Evolutionary conservation across 2,888 invertebrate genomes (phyloP).

Genomic region (Pediacus dermestoides): DNA sequence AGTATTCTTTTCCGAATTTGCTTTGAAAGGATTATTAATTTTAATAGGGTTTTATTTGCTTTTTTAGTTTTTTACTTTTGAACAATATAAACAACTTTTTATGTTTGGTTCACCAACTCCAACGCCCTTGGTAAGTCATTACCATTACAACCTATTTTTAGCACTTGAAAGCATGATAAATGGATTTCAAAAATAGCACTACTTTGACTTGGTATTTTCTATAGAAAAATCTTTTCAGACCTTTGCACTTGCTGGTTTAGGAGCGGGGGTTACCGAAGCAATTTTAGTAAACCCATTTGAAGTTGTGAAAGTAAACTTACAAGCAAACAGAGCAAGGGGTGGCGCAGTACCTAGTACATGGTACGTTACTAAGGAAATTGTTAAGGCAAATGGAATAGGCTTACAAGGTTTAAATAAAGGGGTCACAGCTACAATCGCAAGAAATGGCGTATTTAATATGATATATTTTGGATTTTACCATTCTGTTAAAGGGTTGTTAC

Average conservation of each 20-base stretch:
- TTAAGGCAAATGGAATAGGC: conserved; percentile 73
- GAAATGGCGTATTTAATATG: conserved; percentile 91
- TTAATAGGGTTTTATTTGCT: conserved; percentile 32
- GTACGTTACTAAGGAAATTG: conserved; percentile 74
- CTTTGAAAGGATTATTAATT: conserved; percentile 14
- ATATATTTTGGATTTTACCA: conserved; percentile 95
- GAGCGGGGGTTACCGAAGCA: conserved; percentile 88
- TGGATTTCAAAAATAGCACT: not conserved
- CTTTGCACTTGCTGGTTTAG: conserved; percentile 82
- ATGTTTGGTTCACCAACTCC: conserved; percentile 72
- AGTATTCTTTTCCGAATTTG: conserved; percentile 43
- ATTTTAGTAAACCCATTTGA: conserved; percentile 92
- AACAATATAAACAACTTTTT: conserved; percentile 85
- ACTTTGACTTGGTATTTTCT: not conserved
- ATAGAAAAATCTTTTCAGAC: conserved; percentile 57
- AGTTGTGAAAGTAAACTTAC: conserved; percentile 89
- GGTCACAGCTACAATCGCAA: conserved; percentile 79
- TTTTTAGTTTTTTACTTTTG: conserved; percentile 85
- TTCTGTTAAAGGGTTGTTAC: conserved; percentile 74
- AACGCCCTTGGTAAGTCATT: conserved; percentile 67
- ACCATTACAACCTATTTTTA: not conserved
- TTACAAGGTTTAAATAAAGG: conserved; percentile 81
- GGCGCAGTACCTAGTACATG: conserved; percentile 71
- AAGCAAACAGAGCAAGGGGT: conserved; percentile 66
- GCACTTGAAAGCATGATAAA: not conserved